A percentile compares a stretch with the other conserved stretches of the same genome.
phyloP scores from a whole-genome alignment of 2,888 invertebrate species.

The Dasysyrphus tricinctus region DNA sequence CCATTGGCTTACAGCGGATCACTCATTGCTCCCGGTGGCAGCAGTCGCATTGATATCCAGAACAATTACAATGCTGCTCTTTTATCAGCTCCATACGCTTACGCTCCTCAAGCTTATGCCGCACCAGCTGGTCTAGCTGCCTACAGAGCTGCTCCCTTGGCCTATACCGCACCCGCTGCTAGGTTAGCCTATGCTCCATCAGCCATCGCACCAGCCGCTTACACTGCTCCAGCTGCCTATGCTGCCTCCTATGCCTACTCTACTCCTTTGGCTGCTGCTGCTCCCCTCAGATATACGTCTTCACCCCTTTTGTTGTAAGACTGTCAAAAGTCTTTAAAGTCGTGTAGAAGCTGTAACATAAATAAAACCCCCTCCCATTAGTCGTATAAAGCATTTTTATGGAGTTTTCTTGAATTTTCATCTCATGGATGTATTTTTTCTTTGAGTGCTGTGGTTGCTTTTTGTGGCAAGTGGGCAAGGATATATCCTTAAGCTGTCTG shows the following conservation, averaged over 20 bases:
- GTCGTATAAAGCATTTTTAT: constrained; percentile 25
- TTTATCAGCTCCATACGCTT: constrained; percentile 83
- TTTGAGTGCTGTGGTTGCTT: constrained; percentile 23
- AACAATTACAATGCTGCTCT: constrained; percentile 69
- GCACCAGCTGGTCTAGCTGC: constrained; percentile 80
- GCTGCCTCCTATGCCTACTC: constrained; percentile 53
- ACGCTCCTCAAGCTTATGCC: constrained; percentile 81
- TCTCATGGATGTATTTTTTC: background rate
- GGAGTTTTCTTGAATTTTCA: constrained; percentile 23
- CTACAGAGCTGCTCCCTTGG: constrained; percentile 74
- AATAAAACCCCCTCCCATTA: constrained; percentile 31
- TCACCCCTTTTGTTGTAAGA: constrained; percentile 77
- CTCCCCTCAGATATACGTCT: constrained; percentile 57
- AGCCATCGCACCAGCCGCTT: constrained; percentile 3
- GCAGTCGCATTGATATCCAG: constrained; percentile 67
- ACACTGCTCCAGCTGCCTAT: constrained; percentile 35
- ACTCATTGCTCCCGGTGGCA: constrained; percentile 49
- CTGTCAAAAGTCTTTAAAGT: constrained; percentile 3
- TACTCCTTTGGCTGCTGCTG: constrained; percentile 29
- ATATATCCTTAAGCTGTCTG: constrained; percentile 35
- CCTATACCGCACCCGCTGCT: constrained; percentile 64
- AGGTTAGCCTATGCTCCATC: constrained; percentile 36
- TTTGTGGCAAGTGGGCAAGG: constrained; percentile 3
- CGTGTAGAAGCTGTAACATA: constrained; percentile 43
- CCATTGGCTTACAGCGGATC: constrained; percentile 57